Evolutionary conservation across 2,113 vertebrate genomes (phyloP).

Genomic region (Sinocyclocheilus grahami): DNA sequence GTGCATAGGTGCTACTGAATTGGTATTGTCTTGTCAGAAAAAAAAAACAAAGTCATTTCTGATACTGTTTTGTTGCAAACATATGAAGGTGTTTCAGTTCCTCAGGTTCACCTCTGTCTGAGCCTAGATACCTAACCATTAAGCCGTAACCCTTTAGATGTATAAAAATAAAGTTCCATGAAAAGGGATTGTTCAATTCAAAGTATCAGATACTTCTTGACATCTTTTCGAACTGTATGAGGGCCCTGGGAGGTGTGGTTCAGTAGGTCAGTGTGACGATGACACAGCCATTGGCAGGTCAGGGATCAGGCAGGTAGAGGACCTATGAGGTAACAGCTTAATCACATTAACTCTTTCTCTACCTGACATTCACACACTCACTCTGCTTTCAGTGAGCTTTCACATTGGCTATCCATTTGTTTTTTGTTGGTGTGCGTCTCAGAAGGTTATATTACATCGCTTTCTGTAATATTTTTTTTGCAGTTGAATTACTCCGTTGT

Average conservation of each 20-base stretch:
- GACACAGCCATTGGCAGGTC: background rate
- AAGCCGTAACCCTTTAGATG: background rate
- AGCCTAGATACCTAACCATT: too few species aligned
- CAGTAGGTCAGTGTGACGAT: slow-evolving; percentile 39
- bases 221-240: background rate
- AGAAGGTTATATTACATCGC: too few species aligned
- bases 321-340: slow-evolving; percentile 25
- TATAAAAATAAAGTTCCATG: background rate
- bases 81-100: too few species aligned
- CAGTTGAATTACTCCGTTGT: too few species aligned
- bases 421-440: too few species aligned
- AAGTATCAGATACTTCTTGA: background rate
- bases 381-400: background rate
- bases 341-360: slow-evolving; percentile 12
- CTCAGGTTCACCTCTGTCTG: too few species aligned
- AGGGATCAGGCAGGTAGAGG: slow-evolving; percentile 26
- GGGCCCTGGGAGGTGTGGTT: background rate
- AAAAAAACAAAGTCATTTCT: too few species aligned
- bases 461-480: too few species aligned
- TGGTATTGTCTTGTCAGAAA: too few species aligned
- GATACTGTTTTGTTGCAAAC: too few species aligned
- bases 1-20: too few species aligned
- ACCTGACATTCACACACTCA: background rate
- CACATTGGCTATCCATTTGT: too few species aligned
- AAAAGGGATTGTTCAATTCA: background rate